Evolutionary conservation across 2,888 invertebrate genomes (phyloP).

Genomic region (Platypus cylindrus): DNA sequence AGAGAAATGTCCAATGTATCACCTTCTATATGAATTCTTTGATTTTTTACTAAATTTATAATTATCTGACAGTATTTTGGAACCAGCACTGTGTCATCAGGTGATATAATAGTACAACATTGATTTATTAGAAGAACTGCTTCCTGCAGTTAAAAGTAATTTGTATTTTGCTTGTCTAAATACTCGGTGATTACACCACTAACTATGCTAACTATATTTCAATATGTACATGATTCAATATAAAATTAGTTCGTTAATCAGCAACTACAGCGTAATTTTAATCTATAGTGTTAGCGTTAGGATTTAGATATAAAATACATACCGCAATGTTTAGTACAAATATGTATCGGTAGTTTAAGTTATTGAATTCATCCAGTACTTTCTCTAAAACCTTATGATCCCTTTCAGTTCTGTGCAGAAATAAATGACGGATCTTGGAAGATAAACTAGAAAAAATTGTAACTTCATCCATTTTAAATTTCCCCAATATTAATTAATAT

Average conservation of each 20-base stretch:
- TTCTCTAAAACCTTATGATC: conserved; percentile 40
- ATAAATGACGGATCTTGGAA: no score
- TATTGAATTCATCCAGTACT: conserved; percentile 49
- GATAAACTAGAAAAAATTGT: no score
- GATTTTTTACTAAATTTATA: conserved; percentile 41
- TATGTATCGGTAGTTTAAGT: conserved; percentile 42
- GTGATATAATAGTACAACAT: conserved; percentile 30
- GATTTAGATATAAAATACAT: conserved; percentile 17
- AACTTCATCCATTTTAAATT: no score
- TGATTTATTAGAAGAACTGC: conserved; percentile 31
- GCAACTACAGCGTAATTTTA: no score
- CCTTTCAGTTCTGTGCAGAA: conserved; percentile 30
- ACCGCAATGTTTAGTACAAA: conserved; percentile 28
- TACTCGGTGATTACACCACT: conserved; percentile 6
- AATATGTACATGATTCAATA: neutral
- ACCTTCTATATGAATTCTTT: conserved; percentile 37
- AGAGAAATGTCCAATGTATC: conserved; percentile 27
- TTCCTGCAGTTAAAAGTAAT: conserved; percentile 25
- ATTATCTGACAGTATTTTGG: conserved; percentile 47
- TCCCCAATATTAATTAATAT: no score
- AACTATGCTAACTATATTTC: conserved; percentile 1
- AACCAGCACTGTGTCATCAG: conserved; percentile 41
- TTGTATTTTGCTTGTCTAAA: neutral
- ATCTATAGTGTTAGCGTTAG: no score
- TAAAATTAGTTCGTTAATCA: neutral